Percentiles rank a stretch among this genome's conserved stretches.
Conservation (phyloP, 2,113 vertebrate species). For the Pteropus alecto region DNA sequence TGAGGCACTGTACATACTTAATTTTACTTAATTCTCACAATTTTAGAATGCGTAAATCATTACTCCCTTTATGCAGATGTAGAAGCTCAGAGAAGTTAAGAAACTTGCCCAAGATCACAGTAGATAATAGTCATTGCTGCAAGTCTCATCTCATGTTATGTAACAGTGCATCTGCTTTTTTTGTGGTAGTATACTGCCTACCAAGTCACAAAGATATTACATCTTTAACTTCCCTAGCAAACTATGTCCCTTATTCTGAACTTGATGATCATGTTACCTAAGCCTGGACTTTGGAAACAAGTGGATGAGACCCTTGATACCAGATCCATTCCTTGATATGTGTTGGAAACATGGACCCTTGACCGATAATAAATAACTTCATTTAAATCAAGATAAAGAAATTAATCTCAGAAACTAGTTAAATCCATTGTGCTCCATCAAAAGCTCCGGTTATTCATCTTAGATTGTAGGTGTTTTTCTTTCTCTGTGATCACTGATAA, state of each 20-base stretch:
- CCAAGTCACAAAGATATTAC: not conserved
- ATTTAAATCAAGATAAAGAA: conserved; percentile 16
- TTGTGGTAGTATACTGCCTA: not conserved
- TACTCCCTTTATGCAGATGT: not conserved
- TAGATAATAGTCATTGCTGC: not conserved
- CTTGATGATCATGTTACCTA: not conserved
- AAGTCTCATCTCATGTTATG: not conserved
- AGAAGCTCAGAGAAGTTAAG: conserved; percentile 13
- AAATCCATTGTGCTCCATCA: not conserved
- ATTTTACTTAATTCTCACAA: conserved; percentile 12
- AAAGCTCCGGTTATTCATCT: conserved; percentile 43
- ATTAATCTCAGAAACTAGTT: not conserved
- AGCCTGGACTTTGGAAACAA: conserved; percentile 6
- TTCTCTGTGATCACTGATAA: not conserved
- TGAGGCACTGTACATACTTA: not conserved
- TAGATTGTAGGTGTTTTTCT: not conserved
- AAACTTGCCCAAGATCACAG: not conserved
- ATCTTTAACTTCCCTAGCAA: not conserved
- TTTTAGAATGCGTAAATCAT: not conserved
- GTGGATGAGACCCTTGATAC: not conserved
- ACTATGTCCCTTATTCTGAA: not conserved
- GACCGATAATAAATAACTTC: conserved; percentile 23
- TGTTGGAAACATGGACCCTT: not conserved
- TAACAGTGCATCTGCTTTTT: not conserved
- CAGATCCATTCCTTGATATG: not conserved